Percentiles rank a stretch among this genome's conserved stretches.
These are phyloP conservation scores for Oscheius onirici DNA, from an alignment of 2,888 invertebrate genomes.

Conservation along the genomic window DNA sequence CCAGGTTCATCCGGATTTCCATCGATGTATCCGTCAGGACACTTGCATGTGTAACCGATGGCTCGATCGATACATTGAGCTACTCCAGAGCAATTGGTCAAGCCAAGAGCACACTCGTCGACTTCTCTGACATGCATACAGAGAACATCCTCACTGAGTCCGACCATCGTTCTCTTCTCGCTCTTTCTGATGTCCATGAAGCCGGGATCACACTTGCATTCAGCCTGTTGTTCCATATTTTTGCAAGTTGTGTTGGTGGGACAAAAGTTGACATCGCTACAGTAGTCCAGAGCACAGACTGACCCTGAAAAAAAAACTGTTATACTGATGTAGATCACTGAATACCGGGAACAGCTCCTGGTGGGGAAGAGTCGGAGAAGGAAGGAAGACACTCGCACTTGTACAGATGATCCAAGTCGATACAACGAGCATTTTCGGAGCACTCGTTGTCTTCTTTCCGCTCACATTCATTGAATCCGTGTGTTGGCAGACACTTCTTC, in stretches of 20 bases:
- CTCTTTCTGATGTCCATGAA: slow-evolving; percentile 78
- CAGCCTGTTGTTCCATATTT: slow-evolving; percentile 88
- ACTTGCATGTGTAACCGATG: slow-evolving; percentile 68
- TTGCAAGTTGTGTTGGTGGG: slow-evolving; percentile 89
- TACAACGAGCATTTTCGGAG: slow-evolving; percentile 67
- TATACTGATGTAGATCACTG: not conserved
- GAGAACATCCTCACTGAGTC: slow-evolving; percentile 56
- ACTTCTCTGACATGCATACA: slow-evolving; percentile 68
- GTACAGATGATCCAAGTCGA: slow-evolving; percentile 70
- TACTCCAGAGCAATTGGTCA: slow-evolving; percentile 70
- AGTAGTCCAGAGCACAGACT: slow-evolving; percentile 68
- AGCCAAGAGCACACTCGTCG: slow-evolving; percentile 70
- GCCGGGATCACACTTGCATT: slow-evolving; percentile 89
- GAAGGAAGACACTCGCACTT: slow-evolving; percentile 69
- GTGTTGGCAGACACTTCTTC: slow-evolving; percentile 64
- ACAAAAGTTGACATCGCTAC: slow-evolving; percentile 79
- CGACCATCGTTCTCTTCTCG: slow-evolving; percentile 62
- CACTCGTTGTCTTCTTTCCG: slow-evolving; percentile 60
- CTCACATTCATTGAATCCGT: slow-evolving; percentile 71
- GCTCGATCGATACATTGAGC: slow-evolving; percentile 69
- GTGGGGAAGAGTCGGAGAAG: slow-evolving; percentile 65
- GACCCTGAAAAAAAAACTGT: not conserved
- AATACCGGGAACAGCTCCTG: slow-evolving; percentile 61
- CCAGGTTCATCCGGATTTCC: slow-evolving; percentile 69
- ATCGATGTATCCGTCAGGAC: slow-evolving; percentile 60